Percentiles rank a stretch among this genome's conserved stretches.
Evolutionary conservation across 2,113 vertebrate species (phyloP).

Genomic region (Neopipo cinnamomea): DNA sequence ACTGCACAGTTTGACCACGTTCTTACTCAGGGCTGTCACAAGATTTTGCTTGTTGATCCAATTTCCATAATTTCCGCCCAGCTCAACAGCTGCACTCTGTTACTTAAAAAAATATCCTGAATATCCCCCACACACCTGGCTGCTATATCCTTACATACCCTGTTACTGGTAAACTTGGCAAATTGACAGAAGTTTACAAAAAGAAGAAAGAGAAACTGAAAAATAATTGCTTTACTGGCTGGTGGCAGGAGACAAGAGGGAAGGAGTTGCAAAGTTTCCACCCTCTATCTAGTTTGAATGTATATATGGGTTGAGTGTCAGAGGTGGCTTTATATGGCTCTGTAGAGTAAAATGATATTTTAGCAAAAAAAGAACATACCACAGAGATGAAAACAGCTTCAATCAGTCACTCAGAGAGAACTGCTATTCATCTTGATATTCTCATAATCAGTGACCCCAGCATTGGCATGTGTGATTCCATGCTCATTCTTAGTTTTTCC

Average conservation of each 20-base stretch:
- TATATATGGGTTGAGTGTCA: not conserved
- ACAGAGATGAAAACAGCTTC: slow-evolving; percentile 28
- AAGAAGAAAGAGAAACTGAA: not conserved
- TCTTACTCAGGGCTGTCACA: not conserved
- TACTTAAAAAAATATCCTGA: not conserved
- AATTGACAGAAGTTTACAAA: not conserved
- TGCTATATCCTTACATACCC: not conserved
- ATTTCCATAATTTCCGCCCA: not conserved
- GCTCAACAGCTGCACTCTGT: not conserved
- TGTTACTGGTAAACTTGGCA: not conserved
- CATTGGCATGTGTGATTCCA: not conserved
- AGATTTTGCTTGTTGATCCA: not conserved
- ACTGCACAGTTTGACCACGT: not conserved
- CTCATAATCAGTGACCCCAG: not conserved
- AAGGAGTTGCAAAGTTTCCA: not conserved
- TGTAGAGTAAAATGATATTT: not conserved
- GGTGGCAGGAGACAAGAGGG: not conserved
- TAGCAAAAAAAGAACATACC: not conserved
- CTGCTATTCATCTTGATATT: slow-evolving; percentile 2
- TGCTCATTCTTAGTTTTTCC: not conserved
- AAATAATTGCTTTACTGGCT: not conserved
- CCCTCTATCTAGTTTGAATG: not conserved
- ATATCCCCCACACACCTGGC: not conserved
- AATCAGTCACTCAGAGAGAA: slow-evolving; percentile 4
- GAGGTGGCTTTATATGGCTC: not conserved